Base-by-base conservation (phyloP, 2,888 invertebrate genomes). In the Seladonia tumulorum region DNA sequence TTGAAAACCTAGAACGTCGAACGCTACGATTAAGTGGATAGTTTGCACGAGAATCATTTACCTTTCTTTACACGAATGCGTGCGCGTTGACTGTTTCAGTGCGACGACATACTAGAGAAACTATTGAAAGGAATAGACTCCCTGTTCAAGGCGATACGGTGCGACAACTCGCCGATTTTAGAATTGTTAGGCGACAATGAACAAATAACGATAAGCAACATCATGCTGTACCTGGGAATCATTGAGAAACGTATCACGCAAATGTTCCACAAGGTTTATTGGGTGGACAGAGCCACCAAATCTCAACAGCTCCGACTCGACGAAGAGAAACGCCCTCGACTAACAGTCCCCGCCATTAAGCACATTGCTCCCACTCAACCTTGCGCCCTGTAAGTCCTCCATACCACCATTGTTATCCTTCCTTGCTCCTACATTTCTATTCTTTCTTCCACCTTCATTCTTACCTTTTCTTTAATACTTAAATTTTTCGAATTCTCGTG, bases 181-280 rank as follows among this genome's bases (percentile, higher is more conserved):
- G 96, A 96, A 91, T 95, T 98, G 18, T 94, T 98, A 7, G 97
- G 98, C 71, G 96, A 97, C 39, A 97, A 97, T 80, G 96, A 97
- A n/a, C 96, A 96, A 35, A 97, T 98, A 66, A 97, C 97, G 81
- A 96, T 96, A 77, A 96, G 97, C 91, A 99, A 98, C 95, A 97
- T 97, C 0, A 96, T 97, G 83, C 96, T 98, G 22, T 98, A 98
- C 94, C 96, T 98, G 91, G 97, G 97, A 89, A 97, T 98, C 68
- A 96, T 99, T 88, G 98, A 98, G 93, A 97, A 97, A 93, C 96
- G 97, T 81, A 97, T 97, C 25, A 96, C 96, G 53, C 97, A 97
- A 90, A 96, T 97, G 87, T 96, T 97, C 75, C 96, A 96, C 88
- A 95, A 96, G 77, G 96, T 95, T n/a, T 95, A 95, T 87, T 95